Evolutionary conservation across 2,797 vertebrate species (phyloP).

Genomic region (Phaenicophaeus curvirostris): DNA sequence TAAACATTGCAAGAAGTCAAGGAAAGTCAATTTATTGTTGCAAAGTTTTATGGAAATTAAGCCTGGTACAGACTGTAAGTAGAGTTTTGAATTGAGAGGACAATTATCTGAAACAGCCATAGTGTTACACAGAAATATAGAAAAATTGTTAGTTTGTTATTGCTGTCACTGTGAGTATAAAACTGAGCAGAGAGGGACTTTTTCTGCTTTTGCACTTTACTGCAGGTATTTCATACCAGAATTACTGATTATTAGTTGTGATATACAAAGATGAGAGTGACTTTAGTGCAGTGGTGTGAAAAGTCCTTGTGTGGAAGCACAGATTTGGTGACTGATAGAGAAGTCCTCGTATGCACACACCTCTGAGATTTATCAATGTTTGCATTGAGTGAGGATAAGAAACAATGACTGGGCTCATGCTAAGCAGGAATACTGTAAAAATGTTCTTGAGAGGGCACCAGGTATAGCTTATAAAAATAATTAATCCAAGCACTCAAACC

Average conservation of each 20-base stretch:
- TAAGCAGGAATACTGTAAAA: neutral
- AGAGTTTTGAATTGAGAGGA: neutral
- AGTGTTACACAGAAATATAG: neutral
- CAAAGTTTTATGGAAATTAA: neutral
- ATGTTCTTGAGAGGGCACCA: neutral
- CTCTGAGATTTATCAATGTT: neutral
- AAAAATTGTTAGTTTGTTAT: neutral
- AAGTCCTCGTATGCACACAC: neutral
- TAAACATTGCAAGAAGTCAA: neutral
- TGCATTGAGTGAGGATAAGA: neutral
- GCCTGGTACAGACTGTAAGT: neutral
- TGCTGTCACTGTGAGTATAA: neutral
- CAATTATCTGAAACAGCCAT: neutral
- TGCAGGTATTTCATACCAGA: neutral
- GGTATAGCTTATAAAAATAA: neutral
- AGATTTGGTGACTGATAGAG: neutral
- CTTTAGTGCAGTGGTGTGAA: neutral
- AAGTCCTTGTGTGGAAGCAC: neutral
- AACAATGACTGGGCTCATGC: neutral
- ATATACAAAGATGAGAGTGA: neutral
- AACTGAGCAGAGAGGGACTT: neutral
- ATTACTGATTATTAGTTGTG: neutral
- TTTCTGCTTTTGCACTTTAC: neutral
- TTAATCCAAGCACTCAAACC: neutral
- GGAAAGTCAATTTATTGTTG: neutral